Evolutionary conservation across 1,140 invertebrate species (phyloP).

Genomic region (Parapsyche elsis): DNA sequence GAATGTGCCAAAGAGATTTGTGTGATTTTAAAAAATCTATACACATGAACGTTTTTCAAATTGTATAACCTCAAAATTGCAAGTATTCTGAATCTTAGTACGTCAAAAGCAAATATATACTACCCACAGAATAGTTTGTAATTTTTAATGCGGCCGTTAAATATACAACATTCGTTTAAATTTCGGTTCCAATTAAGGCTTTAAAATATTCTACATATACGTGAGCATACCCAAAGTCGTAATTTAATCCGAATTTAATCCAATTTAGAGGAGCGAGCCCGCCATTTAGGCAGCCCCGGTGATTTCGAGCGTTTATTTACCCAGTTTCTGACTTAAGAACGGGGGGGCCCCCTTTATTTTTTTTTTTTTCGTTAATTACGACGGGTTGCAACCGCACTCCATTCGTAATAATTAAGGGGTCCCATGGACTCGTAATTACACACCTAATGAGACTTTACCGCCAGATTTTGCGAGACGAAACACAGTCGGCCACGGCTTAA

Average conservation of each 20-base stretch:
- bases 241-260: constrained; percentile 25
- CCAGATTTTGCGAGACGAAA: constrained; percentile 13
- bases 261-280: neutral
- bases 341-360: neutral
- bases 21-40: too few relatives aligned
- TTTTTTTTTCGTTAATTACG: constrained; percentile 43
- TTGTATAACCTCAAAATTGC: too few relatives aligned
- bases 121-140: too few relatives aligned
- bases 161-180: too few relatives aligned
- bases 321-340: neutral
- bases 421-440: constrained; percentile 25
- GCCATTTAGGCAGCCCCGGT: neutral
- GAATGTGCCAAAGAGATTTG: too few relatives aligned
- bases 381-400: constrained; percentile 25
- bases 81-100: too few relatives aligned
- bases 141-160: too few relatives aligned
- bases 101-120: too few relatives aligned
- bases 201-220: too few relatives aligned
- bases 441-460: constrained; percentile 37
- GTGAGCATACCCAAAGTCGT: neutral
- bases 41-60: too few relatives aligned
- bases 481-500: too few relatives aligned
- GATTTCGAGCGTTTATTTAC: constrained; percentile 15
- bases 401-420: constrained; percentile 42
- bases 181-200: too few relatives aligned